Percentiles rank a stretch among this genome's conserved stretches.
Conservation (phyloP, 2,113 vertebrate species). For the Apaloderma vittatum region DNA sequence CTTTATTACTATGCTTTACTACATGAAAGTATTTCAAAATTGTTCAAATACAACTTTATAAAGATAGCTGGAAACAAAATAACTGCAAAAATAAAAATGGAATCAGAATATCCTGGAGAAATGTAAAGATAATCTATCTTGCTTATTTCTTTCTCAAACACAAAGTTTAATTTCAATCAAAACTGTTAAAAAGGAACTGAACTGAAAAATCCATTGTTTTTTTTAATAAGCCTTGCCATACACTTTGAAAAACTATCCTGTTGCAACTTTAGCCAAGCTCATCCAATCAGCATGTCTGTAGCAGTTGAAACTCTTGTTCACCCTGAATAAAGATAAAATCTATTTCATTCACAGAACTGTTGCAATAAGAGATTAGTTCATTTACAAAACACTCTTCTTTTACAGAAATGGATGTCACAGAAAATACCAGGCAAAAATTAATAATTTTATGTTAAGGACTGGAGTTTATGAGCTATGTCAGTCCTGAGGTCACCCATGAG, state of each 20-base stretch:
- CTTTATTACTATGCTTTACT: not conserved
- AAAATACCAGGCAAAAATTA: not conserved
- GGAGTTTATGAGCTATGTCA: not conserved
- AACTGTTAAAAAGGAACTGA: not conserved
- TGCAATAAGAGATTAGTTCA: not conserved
- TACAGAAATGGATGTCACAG: not conserved
- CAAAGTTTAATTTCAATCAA: not conserved
- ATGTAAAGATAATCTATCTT: not conserved
- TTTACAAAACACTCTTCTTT: not conserved
- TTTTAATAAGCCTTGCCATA: not conserved
- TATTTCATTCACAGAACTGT: not conserved
- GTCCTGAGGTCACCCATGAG: not conserved
- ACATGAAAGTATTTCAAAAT: not conserved
- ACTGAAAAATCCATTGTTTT: not conserved
- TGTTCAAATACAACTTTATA: not conserved
- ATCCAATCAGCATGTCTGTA: not conserved
- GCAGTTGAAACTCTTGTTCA: not conserved
- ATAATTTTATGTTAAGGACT: not conserved
- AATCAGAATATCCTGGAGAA: not conserved
- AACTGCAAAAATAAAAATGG: not conserved
- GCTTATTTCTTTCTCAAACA: not conserved
- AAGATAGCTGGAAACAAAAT: not conserved
- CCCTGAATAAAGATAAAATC: not conserved
- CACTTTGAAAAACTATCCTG: not conserved
- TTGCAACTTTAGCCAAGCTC: not conserved